A percentile compares a stretch with the other conserved stretches of the same genome.
Conservation (phyloP, 2,113 vertebrate genomes). For the Tyto alba region DNA sequence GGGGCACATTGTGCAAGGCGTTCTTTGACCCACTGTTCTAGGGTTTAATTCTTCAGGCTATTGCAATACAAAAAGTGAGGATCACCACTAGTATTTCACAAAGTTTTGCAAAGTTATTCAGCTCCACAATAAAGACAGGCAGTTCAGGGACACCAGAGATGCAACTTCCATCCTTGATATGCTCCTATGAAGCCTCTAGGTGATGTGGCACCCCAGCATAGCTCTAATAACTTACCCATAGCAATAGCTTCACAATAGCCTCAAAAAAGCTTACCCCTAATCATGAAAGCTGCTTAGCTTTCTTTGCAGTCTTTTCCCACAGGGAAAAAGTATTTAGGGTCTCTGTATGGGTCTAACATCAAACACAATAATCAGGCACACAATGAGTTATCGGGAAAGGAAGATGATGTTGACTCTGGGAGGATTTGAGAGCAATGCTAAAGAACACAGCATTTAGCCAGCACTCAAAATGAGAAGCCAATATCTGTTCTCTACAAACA, state of each 20-base stretch:
- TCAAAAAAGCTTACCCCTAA: neutral
- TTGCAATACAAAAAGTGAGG: neutral
- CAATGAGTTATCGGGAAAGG: neutral
- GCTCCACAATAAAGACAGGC: neutral
- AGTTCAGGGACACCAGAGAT: neutral
- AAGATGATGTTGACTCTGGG: neutral
- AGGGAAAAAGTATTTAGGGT: neutral
- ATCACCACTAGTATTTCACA: neutral
- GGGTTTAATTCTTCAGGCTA: neutral
- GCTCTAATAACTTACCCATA: neutral
- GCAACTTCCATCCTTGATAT: neutral
- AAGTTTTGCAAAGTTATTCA: neutral
- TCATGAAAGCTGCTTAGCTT: neutral
- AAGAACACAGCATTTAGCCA: neutral
- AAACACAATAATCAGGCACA: neutral
- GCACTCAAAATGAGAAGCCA: neutral
- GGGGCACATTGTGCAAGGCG: neutral
- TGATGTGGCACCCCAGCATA: neutral
- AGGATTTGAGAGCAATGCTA: neutral
- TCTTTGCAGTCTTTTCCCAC: neutral
- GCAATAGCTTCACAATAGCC: neutral
- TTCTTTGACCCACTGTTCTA: neutral
- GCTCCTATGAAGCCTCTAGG: neutral
- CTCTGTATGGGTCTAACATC: neutral
- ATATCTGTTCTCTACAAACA: neutral